Base-by-base conservation (phyloP, 2,113 vertebrate species). In the Onychostoma macrolepis region DNA sequence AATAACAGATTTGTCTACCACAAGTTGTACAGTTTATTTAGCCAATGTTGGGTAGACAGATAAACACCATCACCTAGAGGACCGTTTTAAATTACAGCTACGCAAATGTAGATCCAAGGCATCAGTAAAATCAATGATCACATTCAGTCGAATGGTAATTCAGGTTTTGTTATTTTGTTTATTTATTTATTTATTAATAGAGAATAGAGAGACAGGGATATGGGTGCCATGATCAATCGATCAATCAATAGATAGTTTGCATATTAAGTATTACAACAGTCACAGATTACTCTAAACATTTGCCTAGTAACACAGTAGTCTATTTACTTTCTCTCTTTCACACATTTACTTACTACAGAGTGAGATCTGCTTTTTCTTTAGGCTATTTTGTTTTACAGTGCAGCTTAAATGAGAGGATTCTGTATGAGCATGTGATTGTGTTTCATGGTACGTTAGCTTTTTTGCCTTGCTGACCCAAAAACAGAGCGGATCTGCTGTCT, bases 171-270 rank as follows among this genome's bases (percentile, higher is more conserved):
- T 58, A 58, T 12, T 45, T 45, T 12, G 43, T 45, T 45, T 13
- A 45, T 56, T 21, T 7, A 21, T 58, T 58, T 58, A 24, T 58
- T 58, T n/a, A n/a, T n/a, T n/a, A n/a, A n/a, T n/a, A n/a, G n/a
- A n/a, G n/a, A 9, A 50, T 17, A 99, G 91, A 84, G 96, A 97
- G 88, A 97, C 97, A 94, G 98, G 56, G 7, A 3, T 13, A 50
- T 50, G 15, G 48, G 4, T 50, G 17, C 21, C 2, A 56, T 36
- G 36, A 36, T 36, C 4, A 4, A 36, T 36, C 36, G 36, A 36
- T 36, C 36, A 36, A 4, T 36, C 36, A 4, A 15, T 50, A 50
- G 48, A 50, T 50, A 50, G 48, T 50, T 50, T 50, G 13, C 48
- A 50, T 50, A 15, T 50, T 15, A 50, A 50, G 48, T 15, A 15